phyloP scores from a whole-genome alignment of 1,140 invertebrate species.

The Leguminivora glycinivorella region DNA sequence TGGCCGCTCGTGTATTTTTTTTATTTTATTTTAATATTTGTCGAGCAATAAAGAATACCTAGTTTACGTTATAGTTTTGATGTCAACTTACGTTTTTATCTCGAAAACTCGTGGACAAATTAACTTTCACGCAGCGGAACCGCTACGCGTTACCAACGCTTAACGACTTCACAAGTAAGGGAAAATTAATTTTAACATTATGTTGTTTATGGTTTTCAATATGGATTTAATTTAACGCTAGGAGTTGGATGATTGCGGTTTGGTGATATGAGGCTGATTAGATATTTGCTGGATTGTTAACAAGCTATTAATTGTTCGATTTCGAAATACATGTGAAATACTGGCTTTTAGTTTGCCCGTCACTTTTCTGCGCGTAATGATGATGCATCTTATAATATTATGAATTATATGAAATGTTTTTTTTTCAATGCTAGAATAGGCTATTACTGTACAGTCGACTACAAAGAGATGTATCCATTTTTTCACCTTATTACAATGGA shows the following conservation, averaged over 20 bases:
- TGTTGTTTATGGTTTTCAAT: slow-evolving; percentile 53
- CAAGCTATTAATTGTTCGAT: background rate
- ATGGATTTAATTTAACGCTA: slow-evolving; percentile 66
- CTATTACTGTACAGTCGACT: no score
- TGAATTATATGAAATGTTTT: no score
- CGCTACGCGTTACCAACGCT: slow-evolving; percentile 58
- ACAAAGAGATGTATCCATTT: no score
- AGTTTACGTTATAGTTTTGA: background rate
- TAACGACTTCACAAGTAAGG: slow-evolving; percentile 69
- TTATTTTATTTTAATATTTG: no score
- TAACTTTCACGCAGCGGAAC: slow-evolving; percentile 63
- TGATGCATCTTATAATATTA: no score
- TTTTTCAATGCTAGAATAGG: no score
- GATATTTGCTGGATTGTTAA: background rate
- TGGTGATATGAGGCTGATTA: background rate
- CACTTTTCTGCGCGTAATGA: background rate
- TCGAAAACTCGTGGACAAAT: slow-evolving; percentile 37
- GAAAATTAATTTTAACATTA: slow-evolving; percentile 67
- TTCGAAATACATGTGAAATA: background rate
- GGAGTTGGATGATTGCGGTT: background rate
- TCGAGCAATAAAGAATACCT: no score
- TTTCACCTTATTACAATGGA: no score
- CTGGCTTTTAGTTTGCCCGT: background rate
- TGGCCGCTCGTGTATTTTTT: no score
- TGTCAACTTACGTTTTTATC: background rate